Conservation (phyloP, 2,797 vertebrate genomes). For the Tenualosa thibaudeaui region DNA sequence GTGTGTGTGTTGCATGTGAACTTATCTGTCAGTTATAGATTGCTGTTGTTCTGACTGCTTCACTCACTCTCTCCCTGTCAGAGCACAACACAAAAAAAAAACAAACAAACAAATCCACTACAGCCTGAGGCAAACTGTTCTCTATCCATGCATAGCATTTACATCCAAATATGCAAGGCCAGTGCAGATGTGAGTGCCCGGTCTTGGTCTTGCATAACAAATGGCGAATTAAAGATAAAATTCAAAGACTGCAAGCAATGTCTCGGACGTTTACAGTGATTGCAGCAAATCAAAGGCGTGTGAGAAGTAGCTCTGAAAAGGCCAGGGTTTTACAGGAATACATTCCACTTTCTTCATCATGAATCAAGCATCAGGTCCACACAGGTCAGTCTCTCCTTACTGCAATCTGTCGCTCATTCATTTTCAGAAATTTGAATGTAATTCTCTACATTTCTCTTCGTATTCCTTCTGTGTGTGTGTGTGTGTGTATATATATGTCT, state of each 20-base stretch:
- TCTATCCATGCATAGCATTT: neutral
- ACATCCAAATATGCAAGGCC: neutral
- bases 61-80: neutral
- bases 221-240: slow-evolving; percentile 19
- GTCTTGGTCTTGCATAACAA: neutral
- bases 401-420: neutral
- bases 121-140: neutral
- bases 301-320: neutral
- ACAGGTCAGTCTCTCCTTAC: neutral
- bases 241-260: neutral
- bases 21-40: slow-evolving; percentile 14
- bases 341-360: neutral
- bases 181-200: neutral
- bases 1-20: neutral
- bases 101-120: neutral
- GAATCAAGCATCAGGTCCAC: neutral
- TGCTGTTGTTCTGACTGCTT: neutral
- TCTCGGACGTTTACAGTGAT: neutral
- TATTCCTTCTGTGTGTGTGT: neutral
- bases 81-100: neutral
- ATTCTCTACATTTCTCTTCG: neutral
- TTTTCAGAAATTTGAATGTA: neutral
- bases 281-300: neutral
- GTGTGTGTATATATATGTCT: slow-evolving; percentile 39
- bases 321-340: neutral